These are phyloP conservation scores for Triplophysa yarkandensis DNA, from an alignment of 2,797 vertebrate species.

Conservation along the genomic window DNA sequence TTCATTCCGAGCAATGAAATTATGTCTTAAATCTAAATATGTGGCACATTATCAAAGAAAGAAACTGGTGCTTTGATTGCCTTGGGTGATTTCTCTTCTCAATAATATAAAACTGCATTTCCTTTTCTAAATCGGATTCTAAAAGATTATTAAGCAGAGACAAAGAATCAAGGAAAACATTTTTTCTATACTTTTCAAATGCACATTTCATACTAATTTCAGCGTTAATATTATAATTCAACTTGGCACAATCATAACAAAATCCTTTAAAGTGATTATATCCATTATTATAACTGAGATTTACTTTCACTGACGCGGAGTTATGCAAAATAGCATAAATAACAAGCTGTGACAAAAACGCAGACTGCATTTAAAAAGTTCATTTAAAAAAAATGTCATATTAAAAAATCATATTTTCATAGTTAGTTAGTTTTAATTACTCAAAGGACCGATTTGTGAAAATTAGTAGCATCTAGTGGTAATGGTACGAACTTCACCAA, in stretches of 20 bases:
- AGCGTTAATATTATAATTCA: too few relatives aligned
- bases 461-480: too few relatives aligned
- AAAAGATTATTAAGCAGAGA: not conserved
- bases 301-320: constrained; percentile 6
- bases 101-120: constrained; percentile 20
- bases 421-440: too few relatives aligned
- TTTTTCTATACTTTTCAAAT: constrained; percentile 1
- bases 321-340: too few relatives aligned
- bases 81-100: constrained; percentile 21
- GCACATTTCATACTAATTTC: constrained; percentile 21
- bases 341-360: too few relatives aligned
- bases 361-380: not conserved
- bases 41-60: constrained; percentile 8
- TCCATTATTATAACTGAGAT: constrained; percentile 18
- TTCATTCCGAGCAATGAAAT: constrained; percentile 12
- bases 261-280: constrained; percentile 5
- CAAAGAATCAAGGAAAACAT: not conserved
- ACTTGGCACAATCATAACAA: not conserved
- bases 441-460: too few relatives aligned
- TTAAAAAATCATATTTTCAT: too few relatives aligned
- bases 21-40: constrained; percentile 13
- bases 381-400: too few relatives aligned
- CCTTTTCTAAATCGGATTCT: not conserved
- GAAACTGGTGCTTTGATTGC: constrained; percentile 5
- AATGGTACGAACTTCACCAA: too few relatives aligned